A percentile compares a stretch with the other conserved stretches of the same genome.
Evolutionary conservation across 2,113 vertebrate species (phyloP).

Genomic region (Tetrax tetrax): DNA sequence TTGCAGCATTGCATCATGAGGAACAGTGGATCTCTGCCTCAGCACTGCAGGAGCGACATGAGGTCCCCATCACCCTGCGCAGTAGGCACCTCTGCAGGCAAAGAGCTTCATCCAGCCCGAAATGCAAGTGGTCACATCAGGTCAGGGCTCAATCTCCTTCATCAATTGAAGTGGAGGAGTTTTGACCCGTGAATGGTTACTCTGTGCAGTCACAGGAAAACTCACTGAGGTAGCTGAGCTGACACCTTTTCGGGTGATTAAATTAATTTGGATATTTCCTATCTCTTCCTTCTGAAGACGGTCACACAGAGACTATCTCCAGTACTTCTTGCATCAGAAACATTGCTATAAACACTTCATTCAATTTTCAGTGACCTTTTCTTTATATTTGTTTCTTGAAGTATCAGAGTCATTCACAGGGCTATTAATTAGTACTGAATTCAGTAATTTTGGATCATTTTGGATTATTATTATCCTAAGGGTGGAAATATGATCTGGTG

Average conservation of each 20-base stretch:
- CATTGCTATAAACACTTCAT: neutral
- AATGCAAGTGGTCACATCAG: neutral
- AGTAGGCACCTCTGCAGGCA: neutral
- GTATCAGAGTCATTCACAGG: neutral
- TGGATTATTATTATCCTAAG: neutral
- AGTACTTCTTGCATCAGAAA: neutral
- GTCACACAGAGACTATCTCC: neutral
- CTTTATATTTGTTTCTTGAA: neutral
- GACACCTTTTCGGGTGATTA: neutral
- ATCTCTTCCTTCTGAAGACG: neutral
- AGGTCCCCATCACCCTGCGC: fast-evolving
- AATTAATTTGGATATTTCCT: neutral
- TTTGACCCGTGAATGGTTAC: neutral
- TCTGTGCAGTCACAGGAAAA: neutral
- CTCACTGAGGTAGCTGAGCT: neutral
- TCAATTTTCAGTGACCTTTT: neutral
- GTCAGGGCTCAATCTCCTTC: neutral
- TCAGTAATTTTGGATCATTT: neutral
- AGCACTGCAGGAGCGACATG: fast-evolving
- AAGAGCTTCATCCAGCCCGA: neutral
- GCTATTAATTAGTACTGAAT: neutral
- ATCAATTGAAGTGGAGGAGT: fast-evolving
- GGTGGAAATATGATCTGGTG: neutral
- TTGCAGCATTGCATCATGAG: neutral
- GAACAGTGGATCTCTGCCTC: neutral